Percentiles rank a stretch among this genome's conserved stretches.
phyloP scores from a whole-genome alignment of 2,113 vertebrate species.

The Tragelaphus scriptus region DNA sequence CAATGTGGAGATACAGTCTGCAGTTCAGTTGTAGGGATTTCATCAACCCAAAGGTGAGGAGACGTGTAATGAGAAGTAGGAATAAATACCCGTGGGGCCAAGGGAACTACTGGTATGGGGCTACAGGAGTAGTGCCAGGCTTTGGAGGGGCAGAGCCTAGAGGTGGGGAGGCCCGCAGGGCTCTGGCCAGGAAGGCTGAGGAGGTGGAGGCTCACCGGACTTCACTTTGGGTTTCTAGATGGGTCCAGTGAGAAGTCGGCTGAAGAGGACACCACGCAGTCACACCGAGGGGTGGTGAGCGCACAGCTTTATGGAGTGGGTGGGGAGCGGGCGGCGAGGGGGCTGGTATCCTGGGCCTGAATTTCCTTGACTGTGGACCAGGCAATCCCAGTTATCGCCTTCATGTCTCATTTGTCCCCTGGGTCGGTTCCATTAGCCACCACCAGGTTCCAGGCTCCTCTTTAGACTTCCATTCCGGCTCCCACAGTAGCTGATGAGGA shows the following conservation, averaged over 20 bases:
- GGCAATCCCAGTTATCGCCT: neutral
- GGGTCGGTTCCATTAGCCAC: neutral
- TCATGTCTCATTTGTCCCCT: neutral
- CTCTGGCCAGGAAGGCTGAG: neutral
- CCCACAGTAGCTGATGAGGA: neutral
- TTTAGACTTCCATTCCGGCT: neutral
- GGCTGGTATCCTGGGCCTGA: neutral
- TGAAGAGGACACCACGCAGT: slow-evolving; percentile 83
- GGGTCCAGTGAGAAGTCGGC: slow-evolving; percentile 73
- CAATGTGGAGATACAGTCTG: neutral
- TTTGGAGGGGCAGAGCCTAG: neutral
- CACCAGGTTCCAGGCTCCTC: neutral
- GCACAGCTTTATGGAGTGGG: neutral
- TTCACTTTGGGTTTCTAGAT: slow-evolving; percentile 74
- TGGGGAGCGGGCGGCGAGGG: fast-evolving
- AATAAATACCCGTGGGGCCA: neutral
- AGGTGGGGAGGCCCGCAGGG: neutral
- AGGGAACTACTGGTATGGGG: neutral
- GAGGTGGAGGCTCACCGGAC: neutral
- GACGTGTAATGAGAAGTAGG: neutral
- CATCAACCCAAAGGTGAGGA: neutral
- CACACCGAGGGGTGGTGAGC: slow-evolving; percentile 90
- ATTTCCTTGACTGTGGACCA: neutral
- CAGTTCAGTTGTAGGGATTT: neutral
- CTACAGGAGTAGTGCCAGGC: neutral